Evolutionary conservation across 2,797 vertebrate genomes (phyloP), one percentile per base, ranked within the genome.

Genomic region (Premnoplex brunnescens): DNA sequence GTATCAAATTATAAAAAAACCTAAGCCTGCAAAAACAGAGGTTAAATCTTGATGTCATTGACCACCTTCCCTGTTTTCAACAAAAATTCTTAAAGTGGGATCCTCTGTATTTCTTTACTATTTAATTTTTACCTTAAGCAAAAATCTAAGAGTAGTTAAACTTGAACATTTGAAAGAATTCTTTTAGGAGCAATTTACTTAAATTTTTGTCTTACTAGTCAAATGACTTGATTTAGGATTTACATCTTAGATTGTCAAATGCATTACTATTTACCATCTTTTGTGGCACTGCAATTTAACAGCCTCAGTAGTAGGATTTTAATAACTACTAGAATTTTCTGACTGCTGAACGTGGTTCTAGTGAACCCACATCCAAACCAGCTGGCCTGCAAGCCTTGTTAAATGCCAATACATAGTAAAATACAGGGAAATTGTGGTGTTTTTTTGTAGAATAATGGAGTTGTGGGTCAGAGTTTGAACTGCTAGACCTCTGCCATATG

Each of bases 361-460:
- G 28, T 5, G 14, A 66, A 10, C 9, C 59, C 17, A 63, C 13
- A 39, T 14, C 14, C 24, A 59, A 63, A 62, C 16, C 34, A 68
- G 28, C 17, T 54, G 5, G 7, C 9, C 20, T 34, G 37, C 14
- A 75, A 34, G 8, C 5, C 15, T 14, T 41, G 20, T 8, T 64
- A 32, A 51, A 46, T 60, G 9, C 2, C 15, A 58, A 9, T 15
- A 37, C 21, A 43, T 34, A 69, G 21, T 16, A 44, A 3, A 69
- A 7, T 46, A 8, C 8, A 48, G n/a, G 6, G 12, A 44, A 12
- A 44, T 20, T 44, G 43, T 44, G 43, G 9, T 54, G 30, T 20
- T 24, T 27, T 39, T 41, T 22, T 5, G 0, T 36, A 24, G 17
- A 41, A n/a, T 73, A 69, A 41, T 49, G 8, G 7, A 2, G 0